phyloP scores from a whole-genome alignment of 2,888 invertebrate genomes.

The Drosophila lutescens region DNA sequence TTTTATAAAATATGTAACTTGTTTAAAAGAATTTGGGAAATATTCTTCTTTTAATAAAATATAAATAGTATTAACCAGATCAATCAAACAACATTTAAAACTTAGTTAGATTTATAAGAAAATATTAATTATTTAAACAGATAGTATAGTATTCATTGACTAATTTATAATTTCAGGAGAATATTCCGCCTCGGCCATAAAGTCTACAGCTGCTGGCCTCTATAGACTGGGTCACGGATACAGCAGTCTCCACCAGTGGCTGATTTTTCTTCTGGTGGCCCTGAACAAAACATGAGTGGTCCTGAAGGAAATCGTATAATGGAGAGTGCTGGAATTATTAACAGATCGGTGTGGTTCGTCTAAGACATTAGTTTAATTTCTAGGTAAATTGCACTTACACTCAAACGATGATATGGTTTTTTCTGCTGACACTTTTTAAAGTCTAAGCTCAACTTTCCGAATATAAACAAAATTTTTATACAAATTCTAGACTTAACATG shows the following conservation, averaged over 20 bases:
- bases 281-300: slow-evolving; percentile 65
- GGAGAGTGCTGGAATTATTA: slow-evolving; percentile 20
- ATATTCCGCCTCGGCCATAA: slow-evolving; percentile 84
- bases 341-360: slow-evolving; percentile 22
- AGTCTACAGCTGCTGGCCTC: slow-evolving; percentile 75
- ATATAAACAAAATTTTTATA: slow-evolving; percentile 53
- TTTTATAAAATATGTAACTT: no score
- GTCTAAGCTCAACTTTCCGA: slow-evolving; percentile 32
- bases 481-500: slow-evolving; percentile 47
- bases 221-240: slow-evolving; percentile 48
- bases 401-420: slow-evolving; percentile 19
- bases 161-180: slow-evolving; percentile 73
- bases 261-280: slow-evolving; percentile 65
- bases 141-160: background rate
- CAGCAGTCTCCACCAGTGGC: slow-evolving; percentile 62
- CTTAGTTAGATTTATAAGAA: no score
- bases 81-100: no score
- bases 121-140: no score
- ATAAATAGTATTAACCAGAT: no score
- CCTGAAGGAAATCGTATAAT: background rate
- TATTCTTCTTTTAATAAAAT: no score
- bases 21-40: no score
- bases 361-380: slow-evolving; percentile 50
- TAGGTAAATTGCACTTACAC: slow-evolving; percentile 52
- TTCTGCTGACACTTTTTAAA: slow-evolving; percentile 32